Conservation (phyloP, 2,797 vertebrate species). For the Channa striata region DNA sequence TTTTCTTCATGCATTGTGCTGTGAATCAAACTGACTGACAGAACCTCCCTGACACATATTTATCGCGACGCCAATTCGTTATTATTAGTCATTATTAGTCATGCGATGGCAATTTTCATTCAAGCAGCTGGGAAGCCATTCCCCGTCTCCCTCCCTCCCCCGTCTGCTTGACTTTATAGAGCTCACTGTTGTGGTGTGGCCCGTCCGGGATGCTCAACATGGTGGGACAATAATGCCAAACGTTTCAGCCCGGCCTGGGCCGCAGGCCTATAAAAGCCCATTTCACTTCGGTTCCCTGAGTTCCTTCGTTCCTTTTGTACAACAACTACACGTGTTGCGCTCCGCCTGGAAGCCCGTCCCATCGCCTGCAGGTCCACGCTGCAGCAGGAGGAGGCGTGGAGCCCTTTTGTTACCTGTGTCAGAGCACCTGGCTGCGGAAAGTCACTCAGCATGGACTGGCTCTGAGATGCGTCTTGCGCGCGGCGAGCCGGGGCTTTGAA, state of each 20-base stretch:
- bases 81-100: slow-evolving; percentile 74
- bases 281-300: slow-evolving; percentile 53
- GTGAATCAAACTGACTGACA: slow-evolving; percentile 55
- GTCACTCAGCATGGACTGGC: slow-evolving; percentile 64
- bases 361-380: slow-evolving; percentile 69
- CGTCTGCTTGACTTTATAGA: slow-evolving; percentile 63
- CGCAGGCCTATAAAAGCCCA: slow-evolving; percentile 77
- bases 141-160: background rate
- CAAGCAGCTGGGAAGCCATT: slow-evolving; percentile 65
- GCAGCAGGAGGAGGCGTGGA: slow-evolving; percentile 74
- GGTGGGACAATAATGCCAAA: slow-evolving; percentile 63
- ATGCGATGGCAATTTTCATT: slow-evolving; percentile 46
- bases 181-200: slow-evolving; percentile 75
- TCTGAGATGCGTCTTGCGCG: slow-evolving; percentile 70
- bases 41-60: slow-evolving; percentile 26
- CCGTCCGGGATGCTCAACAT: slow-evolving; percentile 54
- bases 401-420: slow-evolving; percentile 83
- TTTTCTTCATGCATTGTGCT: slow-evolving; percentile 38
- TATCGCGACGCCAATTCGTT: slow-evolving; percentile 55
- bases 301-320: slow-evolving; percentile 78
- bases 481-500: slow-evolving; percentile 38
- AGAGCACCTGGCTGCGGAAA: slow-evolving; percentile 75
- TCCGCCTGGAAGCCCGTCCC: slow-evolving; percentile 77
- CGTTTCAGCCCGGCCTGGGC: slow-evolving; percentile 58
- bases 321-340: slow-evolving; percentile 81